Conservation (phyloP, 2,888 invertebrate genomes). For the Hartigia nigra region DNA sequence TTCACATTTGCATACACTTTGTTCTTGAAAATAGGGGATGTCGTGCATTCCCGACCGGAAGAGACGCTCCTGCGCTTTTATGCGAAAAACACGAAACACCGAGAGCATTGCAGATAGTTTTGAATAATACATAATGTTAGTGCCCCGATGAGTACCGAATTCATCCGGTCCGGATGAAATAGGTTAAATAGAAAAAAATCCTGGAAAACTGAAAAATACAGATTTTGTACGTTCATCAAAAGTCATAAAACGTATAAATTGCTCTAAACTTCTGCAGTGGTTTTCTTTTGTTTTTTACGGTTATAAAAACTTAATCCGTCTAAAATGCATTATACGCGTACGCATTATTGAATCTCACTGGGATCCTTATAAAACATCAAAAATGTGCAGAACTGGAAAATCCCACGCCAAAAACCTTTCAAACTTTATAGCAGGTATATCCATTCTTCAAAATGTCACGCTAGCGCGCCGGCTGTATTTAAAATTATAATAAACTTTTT, state of each 20-base stretch:
- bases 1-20: background rate
- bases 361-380: background rate
- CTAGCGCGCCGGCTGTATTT: background rate
- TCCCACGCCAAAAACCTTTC: background rate
- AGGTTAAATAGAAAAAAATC: background rate
- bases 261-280: background rate
- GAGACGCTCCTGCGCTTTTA: background rate
- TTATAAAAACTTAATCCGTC: background rate
- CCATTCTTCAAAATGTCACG: background rate
- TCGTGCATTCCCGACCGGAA: background rate
- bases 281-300: background rate
- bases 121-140: background rate
- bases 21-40: background rate
- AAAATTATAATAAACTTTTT: constrained; percentile 1
- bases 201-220: background rate
- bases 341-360: background rate
- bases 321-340: background rate
- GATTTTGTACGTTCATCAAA: background rate
- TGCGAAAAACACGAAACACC: background rate
- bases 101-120: background rate
- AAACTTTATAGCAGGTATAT: background rate
- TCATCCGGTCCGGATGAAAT: background rate
- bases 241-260: background rate
- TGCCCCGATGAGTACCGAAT: background rate
- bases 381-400: background rate